Percentiles rank a stretch among this genome's conserved stretches.
phyloP scores from a whole-genome alignment of 2,113 vertebrate species.

The Tachysurus vachellii region DNA sequence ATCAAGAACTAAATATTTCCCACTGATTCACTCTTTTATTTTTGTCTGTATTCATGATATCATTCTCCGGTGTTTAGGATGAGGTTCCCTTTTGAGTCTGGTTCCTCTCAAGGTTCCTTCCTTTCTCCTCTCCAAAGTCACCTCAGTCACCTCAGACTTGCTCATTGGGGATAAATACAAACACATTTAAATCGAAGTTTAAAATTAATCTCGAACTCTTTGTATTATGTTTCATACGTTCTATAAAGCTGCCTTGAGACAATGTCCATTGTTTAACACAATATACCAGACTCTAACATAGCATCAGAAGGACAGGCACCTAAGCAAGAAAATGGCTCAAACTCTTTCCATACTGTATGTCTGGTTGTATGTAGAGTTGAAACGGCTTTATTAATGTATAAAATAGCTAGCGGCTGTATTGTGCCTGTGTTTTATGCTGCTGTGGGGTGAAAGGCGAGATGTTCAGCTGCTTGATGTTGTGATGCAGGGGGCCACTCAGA shows the following conservation, averaged over 20 bases:
- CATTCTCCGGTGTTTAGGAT: too few relatives aligned
- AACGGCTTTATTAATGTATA: slow-evolving; percentile 64
- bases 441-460: slow-evolving; percentile 68
- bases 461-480: slow-evolving; percentile 63
- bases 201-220: too few relatives aligned
- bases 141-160: too few relatives aligned
- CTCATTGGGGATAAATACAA: too few relatives aligned
- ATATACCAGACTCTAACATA: neutral
- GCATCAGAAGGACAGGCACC: neutral
- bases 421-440: slow-evolving; percentile 67
- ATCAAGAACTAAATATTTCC: neutral
- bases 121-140: too few relatives aligned
- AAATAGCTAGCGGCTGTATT: slow-evolving; percentile 64
- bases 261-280: too few relatives aligned
- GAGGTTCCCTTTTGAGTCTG: too few relatives aligned
- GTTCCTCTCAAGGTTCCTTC: too few relatives aligned
- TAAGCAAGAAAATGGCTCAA: slow-evolving; percentile 66
- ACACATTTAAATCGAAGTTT: too few relatives aligned
- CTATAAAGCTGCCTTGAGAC: too few relatives aligned
- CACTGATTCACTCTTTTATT: neutral
- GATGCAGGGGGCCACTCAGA: slow-evolving; percentile 74
- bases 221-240: too few relatives aligned
- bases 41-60: neutral
- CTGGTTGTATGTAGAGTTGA: slow-evolving; percentile 58
- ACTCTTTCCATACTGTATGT: slow-evolving; percentile 63